Evolutionary conservation across 2,888 invertebrate species (phyloP), one percentile per base, ranked within the genome.

Genomic region (Zaprionus bogoriensis): DNA sequence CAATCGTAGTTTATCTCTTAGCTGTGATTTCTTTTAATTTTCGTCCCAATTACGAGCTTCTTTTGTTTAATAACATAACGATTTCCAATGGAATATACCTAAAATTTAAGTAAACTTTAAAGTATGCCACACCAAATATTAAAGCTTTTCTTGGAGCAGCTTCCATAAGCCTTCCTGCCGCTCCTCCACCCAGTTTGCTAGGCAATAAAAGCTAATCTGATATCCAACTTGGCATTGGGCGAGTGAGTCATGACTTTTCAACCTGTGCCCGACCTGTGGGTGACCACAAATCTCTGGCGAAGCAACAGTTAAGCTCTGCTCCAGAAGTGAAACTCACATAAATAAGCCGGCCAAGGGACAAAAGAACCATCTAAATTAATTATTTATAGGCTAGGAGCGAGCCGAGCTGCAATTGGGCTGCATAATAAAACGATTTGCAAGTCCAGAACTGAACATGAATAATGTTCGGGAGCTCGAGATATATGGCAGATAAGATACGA

Each of bases 381-480:
- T 81, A 81, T 81, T 81, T 86, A 81, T 77, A 57, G 80, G 64
- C 32, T 61, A 59, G 66, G 83, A 53, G 79, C 51, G 55, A 62
- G 65, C 72, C 50, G 79, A 17, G 69, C 53, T 74, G 67, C 72
- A 71, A 67, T 75, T 69, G 67, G 61, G 39, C 47, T 83, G 80
- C 68, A 81, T 81, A 81, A 81, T 86, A 81, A 81, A 81, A 71
- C 87, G 87, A 86, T 86, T 81, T 86, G 77, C 84, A 61, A 67
- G 65, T 74, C 55, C 64, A 52, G 57, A 80, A 52, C 71, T 67
- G 65, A 74, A 86, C 77, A 86, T 80, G 80, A 81, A 67, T 83
- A 50, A 81, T 79, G 53, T 45, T n/a, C 38, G 17, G 53, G 38
- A 47, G 41, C 57, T 47, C 20, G 39, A 52, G 54, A 67, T 59